A percentile compares a stretch with the other conserved stretches of the same genome.
Conservation (phyloP, 2,113 vertebrate species). For the Aegithalos caudatus region DNA sequence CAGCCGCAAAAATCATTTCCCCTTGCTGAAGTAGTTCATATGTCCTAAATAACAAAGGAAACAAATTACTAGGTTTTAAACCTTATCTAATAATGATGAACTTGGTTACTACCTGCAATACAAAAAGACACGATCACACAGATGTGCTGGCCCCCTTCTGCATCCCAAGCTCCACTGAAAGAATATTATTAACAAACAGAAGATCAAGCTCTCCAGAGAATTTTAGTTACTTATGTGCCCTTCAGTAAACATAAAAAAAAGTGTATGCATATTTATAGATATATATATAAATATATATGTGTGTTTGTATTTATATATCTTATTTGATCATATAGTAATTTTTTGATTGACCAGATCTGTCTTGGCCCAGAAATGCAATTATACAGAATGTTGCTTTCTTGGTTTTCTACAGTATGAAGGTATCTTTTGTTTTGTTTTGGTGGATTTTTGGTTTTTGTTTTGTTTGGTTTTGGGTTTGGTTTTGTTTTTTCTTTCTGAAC, state of each 20-base stretch:
- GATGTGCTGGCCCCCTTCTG: neutral
- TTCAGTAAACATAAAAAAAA: neutral
- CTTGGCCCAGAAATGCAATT: neutral
- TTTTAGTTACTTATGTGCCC: neutral
- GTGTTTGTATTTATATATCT: neutral
- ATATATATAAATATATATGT: no score
- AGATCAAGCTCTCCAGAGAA: neutral
- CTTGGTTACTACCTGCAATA: neutral
- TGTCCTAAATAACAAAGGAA: neutral
- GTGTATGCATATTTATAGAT: no score
- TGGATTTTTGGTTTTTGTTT: neutral
- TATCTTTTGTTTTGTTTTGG: neutral
- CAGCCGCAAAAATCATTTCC: neutral
- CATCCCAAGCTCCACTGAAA: neutral
- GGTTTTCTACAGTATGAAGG: neutral
- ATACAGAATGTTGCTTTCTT: neutral
- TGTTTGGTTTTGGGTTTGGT: no score
- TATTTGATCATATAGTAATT: neutral
- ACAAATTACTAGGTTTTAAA: neutral
- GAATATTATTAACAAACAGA: neutral
- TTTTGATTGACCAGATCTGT: neutral
- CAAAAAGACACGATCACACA: rapidly evolving
- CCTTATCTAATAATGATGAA: neutral
- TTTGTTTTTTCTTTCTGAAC: neutral
- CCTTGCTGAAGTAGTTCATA: neutral